These are phyloP conservation scores for Quadriops clusia DNA, from an alignment of 2,888 invertebrate genomes.

Conservation along the genomic window DNA sequence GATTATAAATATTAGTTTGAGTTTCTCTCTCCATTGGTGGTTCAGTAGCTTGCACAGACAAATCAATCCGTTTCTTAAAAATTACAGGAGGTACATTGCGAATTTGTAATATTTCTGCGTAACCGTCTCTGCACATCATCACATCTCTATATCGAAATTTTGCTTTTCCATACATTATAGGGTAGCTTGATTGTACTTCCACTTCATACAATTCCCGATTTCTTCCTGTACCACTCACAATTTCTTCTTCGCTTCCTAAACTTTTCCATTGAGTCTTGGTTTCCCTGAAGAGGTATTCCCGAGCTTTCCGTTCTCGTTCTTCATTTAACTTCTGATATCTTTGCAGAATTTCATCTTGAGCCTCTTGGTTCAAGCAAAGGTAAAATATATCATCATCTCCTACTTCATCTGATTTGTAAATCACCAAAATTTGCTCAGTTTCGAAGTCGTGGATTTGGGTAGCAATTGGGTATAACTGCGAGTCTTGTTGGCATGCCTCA, in stretches of 20 bases:
- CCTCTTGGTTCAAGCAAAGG: slow-evolving; percentile 46
- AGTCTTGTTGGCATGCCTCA: too few relatives aligned
- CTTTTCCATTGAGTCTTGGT: slow-evolving; percentile 43
- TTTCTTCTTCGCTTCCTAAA: slow-evolving; percentile 52
- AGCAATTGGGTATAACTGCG: too few relatives aligned
- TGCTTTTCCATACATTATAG: slow-evolving; percentile 31
- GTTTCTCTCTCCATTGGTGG: slow-evolving; percentile 35
- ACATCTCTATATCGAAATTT: slow-evolving; percentile 43
- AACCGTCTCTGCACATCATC: slow-evolving; percentile 52
- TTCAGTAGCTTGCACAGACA: slow-evolving; percentile 46
- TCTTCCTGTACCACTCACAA: slow-evolving; percentile 43
- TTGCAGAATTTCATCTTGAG: slow-evolving; percentile 39
- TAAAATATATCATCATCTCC: slow-evolving; percentile 54
- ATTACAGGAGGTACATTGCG: slow-evolving; percentile 47
- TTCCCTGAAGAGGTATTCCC: slow-evolving; percentile 21
- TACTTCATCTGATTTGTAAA: slow-evolving; percentile 51
- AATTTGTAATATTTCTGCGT: slow-evolving; percentile 49
- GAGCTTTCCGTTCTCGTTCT: slow-evolving; percentile 33
- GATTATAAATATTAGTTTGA: slow-evolving; percentile 56
- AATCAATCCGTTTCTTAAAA: slow-evolving; percentile 43
- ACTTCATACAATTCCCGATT: slow-evolving; percentile 49
- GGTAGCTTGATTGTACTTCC: slow-evolving; percentile 52
- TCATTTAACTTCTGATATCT: slow-evolving; percentile 45
- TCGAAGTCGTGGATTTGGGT: too few relatives aligned
- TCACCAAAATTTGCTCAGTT: too few relatives aligned